Evolutionary conservation across 2,888 invertebrate genomes (phyloP), one percentile per base, ranked within the genome.

Genomic region (Cremastinae sp.): DNA sequence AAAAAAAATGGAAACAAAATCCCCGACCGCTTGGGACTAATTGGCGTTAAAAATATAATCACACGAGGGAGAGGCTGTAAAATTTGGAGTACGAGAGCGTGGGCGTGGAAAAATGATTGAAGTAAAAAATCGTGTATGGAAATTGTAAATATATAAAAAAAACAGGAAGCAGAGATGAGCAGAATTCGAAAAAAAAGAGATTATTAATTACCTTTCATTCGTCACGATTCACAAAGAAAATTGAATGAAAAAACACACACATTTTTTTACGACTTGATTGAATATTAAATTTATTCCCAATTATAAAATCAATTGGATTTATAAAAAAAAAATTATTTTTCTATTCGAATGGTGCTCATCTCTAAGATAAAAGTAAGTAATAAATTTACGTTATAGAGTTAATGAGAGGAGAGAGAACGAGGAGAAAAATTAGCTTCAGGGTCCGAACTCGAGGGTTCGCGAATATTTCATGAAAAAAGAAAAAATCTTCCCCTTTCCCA

Each of bases 371-470:
- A 72, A 59, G 64, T 69, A 73, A 73, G 45, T 53, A 9, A 51
- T 64, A 72, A 45, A 45, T 64, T 45, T 66, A 68, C 68, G 68
- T 68, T 51, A 69, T 71, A 68, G 72, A 76, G 20, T 64, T 69
- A 45, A 58, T 49, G 43, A 58, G 51, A 20, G 18, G 64, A 58
- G 9, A 39, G 14, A 2, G 9, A 56, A 37, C 1, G 28, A 45
- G 35, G 56, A 8, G 41, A 58, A 69, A 43, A 53, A 51, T 58
- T 37, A 69, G 76, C 64, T 73, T 69, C 64, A 73, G 66, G 37
- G 53, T 75, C 62, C 75, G 75, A 62, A 43, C 53, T 28, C 28
- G 55, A 35, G 37, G 65, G 28, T 10, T 56, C 20, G 43, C 55
- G 37, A 20, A 18, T n/a, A 16, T 69, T 49, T 49, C 39, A 43